Conservation (phyloP, 2,797 vertebrate genomes). For the Arremon aurantiirostris region DNA sequence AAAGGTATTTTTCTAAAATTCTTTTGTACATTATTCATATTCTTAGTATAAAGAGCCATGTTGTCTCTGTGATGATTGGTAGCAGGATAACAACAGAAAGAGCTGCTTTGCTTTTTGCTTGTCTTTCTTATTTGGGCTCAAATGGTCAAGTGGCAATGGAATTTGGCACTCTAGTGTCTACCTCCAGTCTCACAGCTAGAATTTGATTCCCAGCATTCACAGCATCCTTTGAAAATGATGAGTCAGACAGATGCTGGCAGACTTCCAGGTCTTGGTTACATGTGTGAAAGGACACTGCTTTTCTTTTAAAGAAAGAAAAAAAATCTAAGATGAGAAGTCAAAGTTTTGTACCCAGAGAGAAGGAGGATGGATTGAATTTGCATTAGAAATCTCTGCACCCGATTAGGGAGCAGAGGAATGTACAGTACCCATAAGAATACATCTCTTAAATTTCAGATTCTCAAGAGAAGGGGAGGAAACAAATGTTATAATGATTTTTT, state of each 20-base stretch:
- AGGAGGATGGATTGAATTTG: not conserved
- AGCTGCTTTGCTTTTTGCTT: conserved; percentile 41
- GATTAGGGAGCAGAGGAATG: not conserved
- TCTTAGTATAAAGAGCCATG: conserved; percentile 41
- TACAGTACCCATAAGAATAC: not conserved
- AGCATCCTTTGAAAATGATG: conserved; percentile 50
- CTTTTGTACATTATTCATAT: conserved; percentile 72
- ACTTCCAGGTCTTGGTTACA: conserved; percentile 9
- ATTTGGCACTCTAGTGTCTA: conserved; percentile 31
- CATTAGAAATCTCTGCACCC: conserved; percentile 1
- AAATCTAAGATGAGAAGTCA: conserved; percentile 3
- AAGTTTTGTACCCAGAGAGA: not conserved
- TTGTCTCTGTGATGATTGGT: conserved; percentile 27
- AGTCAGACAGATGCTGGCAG: conserved; percentile 32
- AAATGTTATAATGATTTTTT: not conserved
- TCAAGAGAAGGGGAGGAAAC: not conserved
- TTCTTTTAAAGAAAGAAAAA: not conserved
- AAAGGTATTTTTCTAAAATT: conserved; percentile 60
- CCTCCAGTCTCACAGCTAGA: conserved; percentile 43
- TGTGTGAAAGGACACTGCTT: not conserved
- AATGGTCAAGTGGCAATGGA: conserved; percentile 29
- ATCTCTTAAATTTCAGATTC: not conserved
- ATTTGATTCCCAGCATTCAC: conserved; percentile 45
- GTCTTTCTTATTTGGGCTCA: not conserved
- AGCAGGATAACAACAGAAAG: conserved; percentile 14